Base-by-base conservation (phyloP, 1,140 invertebrate species). In the Anastatus disparis region DNA sequence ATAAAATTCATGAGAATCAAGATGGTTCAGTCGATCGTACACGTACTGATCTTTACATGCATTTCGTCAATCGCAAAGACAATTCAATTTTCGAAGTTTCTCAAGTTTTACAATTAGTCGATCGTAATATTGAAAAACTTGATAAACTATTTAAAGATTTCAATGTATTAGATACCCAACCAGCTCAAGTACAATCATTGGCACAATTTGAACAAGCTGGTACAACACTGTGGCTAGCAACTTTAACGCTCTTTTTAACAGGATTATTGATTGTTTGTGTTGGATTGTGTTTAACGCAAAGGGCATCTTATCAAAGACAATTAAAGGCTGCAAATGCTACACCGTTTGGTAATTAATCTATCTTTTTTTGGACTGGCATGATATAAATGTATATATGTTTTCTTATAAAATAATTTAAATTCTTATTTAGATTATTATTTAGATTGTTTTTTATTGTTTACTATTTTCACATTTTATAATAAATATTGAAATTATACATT, bases 1-100 rank as follows among this genome's bases (percentile, higher is more conserved):
- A 95, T 74, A 92, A 94, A 80, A 93, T 95, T 35, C 96, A 98
- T 81, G 94, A 95, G 79, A 96, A 97, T 79, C 90, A 92, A 74
- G 93, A 96, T 77, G 96, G 96, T 8, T 93, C 94, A 0, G 94
- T 98, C 1, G 96, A 99, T 84, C 93, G 95, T 77, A 97, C 95
- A 2, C 93, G 95, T 80, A 97, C 96, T 1, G 96, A 98, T 85
- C 86, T 98, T 63, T 97, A 97, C 79, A 86, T 98, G 74, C 97
- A 98, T 85, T 90, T 97, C 56, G 96, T 98, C 4, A 91, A 97
- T 84, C 90, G 91, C 42, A 88, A 91, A 26, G 95, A 98, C 78
- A 95, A 98, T 86, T 95, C 94, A 4, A 95, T 98, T 26, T 87
- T 97, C 67, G 95, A 97, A 82, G 94, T 96, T 0, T 88, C 90